Conservation (phyloP, 2,797 vertebrate genomes). For the Hozukius guyotensis region DNA sequence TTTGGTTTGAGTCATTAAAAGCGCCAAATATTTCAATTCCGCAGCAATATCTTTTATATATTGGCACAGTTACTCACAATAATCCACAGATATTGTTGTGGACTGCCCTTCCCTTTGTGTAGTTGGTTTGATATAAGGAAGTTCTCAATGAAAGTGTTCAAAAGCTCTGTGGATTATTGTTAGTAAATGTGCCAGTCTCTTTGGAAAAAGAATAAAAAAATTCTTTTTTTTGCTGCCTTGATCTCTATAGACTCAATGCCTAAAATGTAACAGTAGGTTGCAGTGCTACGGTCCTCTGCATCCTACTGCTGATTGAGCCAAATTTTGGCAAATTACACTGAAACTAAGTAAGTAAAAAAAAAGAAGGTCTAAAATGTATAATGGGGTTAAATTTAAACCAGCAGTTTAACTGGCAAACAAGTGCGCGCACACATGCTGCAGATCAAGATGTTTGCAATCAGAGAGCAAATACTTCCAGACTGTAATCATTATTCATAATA, state of each 20-base stretch:
- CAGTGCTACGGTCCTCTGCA: not conserved
- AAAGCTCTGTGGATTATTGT: not conserved
- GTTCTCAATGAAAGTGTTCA: not conserved
- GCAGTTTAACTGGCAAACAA: too few species aligned
- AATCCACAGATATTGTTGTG: not conserved
- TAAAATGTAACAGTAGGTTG: too few species aligned
- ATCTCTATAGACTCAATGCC: not conserved
- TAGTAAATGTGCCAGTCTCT: not conserved
- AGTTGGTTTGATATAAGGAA: not conserved
- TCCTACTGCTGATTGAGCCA: not conserved
- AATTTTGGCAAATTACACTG: not conserved
- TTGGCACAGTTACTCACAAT: not conserved
- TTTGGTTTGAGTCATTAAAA: constrained; percentile 3
- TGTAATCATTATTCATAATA: not conserved
- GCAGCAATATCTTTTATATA: not conserved
- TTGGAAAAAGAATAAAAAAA: not conserved
- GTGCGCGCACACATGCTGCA: not conserved
- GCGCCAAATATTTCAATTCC: not conserved
- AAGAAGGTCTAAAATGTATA: not conserved
- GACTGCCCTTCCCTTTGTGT: not conserved
- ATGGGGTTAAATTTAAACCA: not conserved
- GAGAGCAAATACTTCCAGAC: not conserved
- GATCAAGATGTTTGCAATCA: not conserved
- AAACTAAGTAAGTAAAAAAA: not conserved
- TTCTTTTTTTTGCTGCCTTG: not conserved